Evolutionary conservation across 2,113 vertebrate genomes (phyloP), one percentile per base, ranked within the genome.

Genomic region (Bagarius yarrelli): DNA sequence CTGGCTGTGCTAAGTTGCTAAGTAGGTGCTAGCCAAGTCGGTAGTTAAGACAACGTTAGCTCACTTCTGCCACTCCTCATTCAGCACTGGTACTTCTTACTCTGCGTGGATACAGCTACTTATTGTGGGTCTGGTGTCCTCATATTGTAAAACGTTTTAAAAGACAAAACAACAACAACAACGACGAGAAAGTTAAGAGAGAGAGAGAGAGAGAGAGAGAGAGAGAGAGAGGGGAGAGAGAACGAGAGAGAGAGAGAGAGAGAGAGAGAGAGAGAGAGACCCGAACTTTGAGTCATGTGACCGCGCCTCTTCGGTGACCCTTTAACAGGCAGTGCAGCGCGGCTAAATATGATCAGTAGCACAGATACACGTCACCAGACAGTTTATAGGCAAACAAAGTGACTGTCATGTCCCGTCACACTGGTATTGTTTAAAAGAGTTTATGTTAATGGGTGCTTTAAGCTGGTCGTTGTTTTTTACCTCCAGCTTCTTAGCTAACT

Each of bases 51-150:
- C 59, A 80, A 70, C 69, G 60, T 11, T 55, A 25, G 52, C 76
- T 64, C 40, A 67, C 56, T 57, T 59, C 32, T 78, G 59, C 57
- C 81, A 61, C 77, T 66, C 75, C 59, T 64, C 72, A 83, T 63
- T 50, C 60, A 57, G 13, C 8, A 23, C 30, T 63, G 57, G 4
- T 25, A 50, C 19, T 19, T 53, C 59, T n/a, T 15, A 5, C 32
- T 12, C 19, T 63, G 34, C 27, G 25, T 47, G 8, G 47, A 4
- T 73, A 36, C 50, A 6, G 2, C 25, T 3, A 27, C 18, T 50
- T 25, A 19, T 52, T 16, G 1, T 32, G 15, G 27, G 34, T 27
- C 34, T 1, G 44, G 8, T 25, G 30, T 55, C 13, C 11, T 52
- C 8, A 44, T 32, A 18, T 16, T n/a, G 30, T 12, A 8, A 14